A percentile compares a stretch with the other conserved stretches of the same genome.
phyloP scores from a whole-genome alignment of 2,888 invertebrate species.

The Criorhina ranunculi region DNA sequence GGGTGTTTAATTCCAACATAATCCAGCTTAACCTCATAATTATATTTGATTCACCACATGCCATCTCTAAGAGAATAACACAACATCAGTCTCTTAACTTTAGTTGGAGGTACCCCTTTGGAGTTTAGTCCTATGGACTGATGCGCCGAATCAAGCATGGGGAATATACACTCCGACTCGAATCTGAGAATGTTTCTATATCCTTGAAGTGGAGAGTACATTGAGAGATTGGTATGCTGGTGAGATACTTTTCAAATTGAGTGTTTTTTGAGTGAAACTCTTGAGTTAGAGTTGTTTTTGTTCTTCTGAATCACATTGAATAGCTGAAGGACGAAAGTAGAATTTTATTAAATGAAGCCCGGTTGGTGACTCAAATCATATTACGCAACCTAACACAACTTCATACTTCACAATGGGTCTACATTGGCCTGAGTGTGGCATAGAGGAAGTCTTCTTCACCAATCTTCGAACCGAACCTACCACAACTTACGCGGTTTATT shows the following conservation, averaged over 20 bases:
- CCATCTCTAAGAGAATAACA: conserved; percentile 10
- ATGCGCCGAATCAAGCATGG: conserved; percentile 41
- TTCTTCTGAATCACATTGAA: too few species aligned
- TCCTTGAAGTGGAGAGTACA: not conserved
- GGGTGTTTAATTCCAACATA: not conserved
- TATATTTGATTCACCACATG: not conserved
- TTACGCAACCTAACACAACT: too few species aligned
- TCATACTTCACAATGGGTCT: too few species aligned
- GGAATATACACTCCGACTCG: not conserved
- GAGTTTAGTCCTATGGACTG: conserved; percentile 13
- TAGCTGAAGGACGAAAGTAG: too few species aligned
- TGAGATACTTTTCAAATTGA: conserved; percentile 7
- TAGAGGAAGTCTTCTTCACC: too few species aligned
- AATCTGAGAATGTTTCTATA: too few species aligned
- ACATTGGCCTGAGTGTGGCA: too few species aligned
- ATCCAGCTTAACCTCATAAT: not conserved
- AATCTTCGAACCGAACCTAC: too few species aligned
- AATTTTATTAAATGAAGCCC: too few species aligned
- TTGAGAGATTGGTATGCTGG: not conserved
- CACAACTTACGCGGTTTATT: too few species aligned
- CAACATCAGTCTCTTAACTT: not conserved
- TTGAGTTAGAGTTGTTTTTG: not conserved
- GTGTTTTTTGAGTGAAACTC: not conserved
- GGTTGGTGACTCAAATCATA: too few species aligned
- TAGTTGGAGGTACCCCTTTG: not conserved